Conservation (phyloP, 2,797 vertebrate species). For the Oreonectes daqikongensis region DNA sequence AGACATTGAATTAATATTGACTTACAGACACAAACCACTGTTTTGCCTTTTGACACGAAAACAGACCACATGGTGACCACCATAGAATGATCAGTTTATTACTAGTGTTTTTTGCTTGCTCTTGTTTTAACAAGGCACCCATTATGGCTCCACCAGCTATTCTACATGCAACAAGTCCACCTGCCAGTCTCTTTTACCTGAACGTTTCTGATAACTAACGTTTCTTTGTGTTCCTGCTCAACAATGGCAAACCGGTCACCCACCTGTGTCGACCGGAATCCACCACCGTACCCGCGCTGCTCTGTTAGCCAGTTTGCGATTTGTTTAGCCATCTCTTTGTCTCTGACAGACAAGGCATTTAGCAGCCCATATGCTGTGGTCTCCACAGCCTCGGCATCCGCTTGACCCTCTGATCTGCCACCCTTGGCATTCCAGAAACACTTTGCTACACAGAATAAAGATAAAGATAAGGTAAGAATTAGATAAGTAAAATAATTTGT, state of each 20-base stretch:
- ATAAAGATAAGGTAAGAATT: not conserved
- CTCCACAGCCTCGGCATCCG: slow-evolving; percentile 65
- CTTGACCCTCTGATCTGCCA: slow-evolving; percentile 2
- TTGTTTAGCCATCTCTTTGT: slow-evolving; percentile 50
- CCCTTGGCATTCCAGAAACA: slow-evolving; percentile 67
- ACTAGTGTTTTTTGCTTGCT: no score
- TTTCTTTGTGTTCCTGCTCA: not conserved
- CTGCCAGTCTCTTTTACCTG: no score
- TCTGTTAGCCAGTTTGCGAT: slow-evolving; percentile 68
- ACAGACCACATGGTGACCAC: no score
- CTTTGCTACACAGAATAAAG: slow-evolving; percentile 48
- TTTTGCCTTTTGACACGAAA: no score
- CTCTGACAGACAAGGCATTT: slow-evolving; percentile 57
- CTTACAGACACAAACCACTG: no score
- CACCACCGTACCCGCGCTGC: slow-evolving; percentile 68
- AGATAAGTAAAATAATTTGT: no score
- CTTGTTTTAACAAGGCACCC: no score
- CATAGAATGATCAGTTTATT: no score
- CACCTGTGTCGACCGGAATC: slow-evolving; percentile 75
- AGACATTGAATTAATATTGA: no score
- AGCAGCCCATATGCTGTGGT: slow-evolving; percentile 71
- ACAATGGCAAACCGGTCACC: not conserved
- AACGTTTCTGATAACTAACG: not conserved
- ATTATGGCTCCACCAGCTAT: no score
- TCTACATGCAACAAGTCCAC: no score